Conservation (phyloP, 2,797 vertebrate genomes). For the Cynopterus sphinx region DNA sequence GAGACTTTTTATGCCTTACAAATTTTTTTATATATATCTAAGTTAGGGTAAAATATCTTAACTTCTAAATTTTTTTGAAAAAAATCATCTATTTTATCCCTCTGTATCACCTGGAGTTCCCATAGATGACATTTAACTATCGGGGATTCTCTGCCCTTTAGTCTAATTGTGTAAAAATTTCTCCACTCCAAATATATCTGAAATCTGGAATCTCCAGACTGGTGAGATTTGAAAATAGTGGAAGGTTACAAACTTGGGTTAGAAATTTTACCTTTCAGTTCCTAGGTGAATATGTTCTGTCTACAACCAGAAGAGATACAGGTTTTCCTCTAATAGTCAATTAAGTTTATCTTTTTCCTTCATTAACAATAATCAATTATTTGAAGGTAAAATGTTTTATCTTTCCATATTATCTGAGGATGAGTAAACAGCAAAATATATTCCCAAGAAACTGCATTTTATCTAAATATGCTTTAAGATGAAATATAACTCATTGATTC, state of each 20-base stretch:
- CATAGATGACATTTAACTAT: background rate
- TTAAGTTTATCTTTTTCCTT: background rate
- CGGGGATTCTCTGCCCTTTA: background rate
- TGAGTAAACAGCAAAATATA: background rate
- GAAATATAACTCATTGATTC: background rate
- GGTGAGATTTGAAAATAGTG: background rate
- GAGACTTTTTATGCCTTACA: background rate
- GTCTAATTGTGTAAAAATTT: background rate
- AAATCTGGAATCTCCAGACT: background rate
- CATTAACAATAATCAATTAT: background rate
- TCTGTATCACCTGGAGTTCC: background rate
- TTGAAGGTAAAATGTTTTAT: background rate
- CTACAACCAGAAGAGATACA: background rate
- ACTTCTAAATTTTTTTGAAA: background rate
- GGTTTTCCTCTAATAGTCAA: background rate
- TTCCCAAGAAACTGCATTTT: background rate
- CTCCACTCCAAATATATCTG: background rate
- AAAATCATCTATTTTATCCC: background rate
- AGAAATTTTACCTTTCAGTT: conserved; percentile 26
- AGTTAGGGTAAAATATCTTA: background rate
- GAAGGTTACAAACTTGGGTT: background rate
- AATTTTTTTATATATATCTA: background rate
- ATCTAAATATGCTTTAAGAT: background rate
- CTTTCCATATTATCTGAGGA: conserved; percentile 23
- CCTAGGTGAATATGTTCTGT: background rate